A percentile compares a stretch with the other conserved stretches of the same genome.
Conservation (phyloP, 2,888 invertebrate genomes). For the Protodeltote pygarga region DNA sequence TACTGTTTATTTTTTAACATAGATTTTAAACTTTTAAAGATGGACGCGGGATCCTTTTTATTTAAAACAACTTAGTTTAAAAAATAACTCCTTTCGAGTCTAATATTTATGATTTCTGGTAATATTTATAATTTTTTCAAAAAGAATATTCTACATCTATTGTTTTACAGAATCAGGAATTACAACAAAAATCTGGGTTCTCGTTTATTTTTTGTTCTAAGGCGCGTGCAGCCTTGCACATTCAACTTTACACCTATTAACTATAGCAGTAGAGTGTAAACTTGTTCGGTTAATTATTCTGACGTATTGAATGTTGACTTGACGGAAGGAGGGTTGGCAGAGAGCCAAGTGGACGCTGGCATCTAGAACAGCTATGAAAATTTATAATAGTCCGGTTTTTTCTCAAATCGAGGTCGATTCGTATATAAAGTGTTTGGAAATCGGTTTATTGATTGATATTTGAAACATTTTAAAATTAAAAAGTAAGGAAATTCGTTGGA, state of each 20-base stretch:
- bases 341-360: conserved; percentile 47
- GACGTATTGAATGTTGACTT: conserved; percentile 39
- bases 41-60: no score
- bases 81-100: no score
- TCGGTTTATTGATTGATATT: conserved; percentile 12
- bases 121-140: no score
- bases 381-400: conserved; percentile 51
- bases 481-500: no score
- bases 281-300: conserved; percentile 35
- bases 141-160: no score
- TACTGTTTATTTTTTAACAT: no score
- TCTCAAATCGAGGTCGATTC: conserved; percentile 51
- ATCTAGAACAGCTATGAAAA: conserved; percentile 48
- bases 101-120: no score
- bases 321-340: conserved; percentile 51
- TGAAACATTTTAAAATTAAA: no score
- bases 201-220: not conserved
- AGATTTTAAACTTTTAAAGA: no score
- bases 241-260: conserved; percentile 35
- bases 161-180: not conserved
- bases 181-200: not conserved
- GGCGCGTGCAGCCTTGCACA: not conserved
- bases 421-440: conserved; percentile 26
- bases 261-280: conserved; percentile 30
- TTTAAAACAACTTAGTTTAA: no score